Conservation (phyloP, 2,888 invertebrate genomes). For the Eupithecia subfuscata region DNA sequence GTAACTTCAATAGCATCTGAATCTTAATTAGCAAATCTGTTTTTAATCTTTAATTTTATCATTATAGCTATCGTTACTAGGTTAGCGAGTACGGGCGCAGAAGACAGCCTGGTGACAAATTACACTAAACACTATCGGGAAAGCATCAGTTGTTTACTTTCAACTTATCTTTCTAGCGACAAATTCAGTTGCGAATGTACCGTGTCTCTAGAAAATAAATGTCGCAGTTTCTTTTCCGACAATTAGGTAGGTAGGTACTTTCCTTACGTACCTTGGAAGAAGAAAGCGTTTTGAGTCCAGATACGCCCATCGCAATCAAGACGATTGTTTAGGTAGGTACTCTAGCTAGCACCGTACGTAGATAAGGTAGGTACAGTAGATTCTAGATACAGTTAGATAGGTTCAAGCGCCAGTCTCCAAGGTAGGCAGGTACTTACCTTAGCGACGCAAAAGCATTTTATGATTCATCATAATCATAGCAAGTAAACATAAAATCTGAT, state of each 20-base stretch:
- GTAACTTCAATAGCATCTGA: background rate
- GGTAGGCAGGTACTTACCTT: background rate
- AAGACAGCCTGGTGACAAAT: background rate
- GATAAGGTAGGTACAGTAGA: background rate
- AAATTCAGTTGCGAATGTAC: background rate
- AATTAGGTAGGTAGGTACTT: background rate
- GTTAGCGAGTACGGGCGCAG: background rate
- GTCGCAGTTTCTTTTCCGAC: constrained; percentile 12
- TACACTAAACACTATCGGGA: background rate
- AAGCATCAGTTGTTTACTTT: background rate
- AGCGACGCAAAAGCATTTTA: background rate
- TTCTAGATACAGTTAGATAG: background rate
- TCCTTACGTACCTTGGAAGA: constrained; percentile 33
- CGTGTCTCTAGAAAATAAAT: constrained; percentile 4
- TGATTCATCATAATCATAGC: background rate
- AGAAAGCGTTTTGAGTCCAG: constrained; percentile 42
- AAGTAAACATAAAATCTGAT: background rate
- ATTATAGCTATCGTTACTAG: background rate
- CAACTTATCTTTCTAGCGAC: background rate
- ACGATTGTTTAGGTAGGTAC: background rate
- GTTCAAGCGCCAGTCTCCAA: background rate
- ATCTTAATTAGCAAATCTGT: constrained; percentile 1
- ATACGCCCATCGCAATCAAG: constrained; percentile 7
- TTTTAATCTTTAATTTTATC: background rate
- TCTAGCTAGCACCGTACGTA: background rate